Conservation (phyloP, 64 coral and sea anemone genomes). For the Montipora foliosa region DNA sequence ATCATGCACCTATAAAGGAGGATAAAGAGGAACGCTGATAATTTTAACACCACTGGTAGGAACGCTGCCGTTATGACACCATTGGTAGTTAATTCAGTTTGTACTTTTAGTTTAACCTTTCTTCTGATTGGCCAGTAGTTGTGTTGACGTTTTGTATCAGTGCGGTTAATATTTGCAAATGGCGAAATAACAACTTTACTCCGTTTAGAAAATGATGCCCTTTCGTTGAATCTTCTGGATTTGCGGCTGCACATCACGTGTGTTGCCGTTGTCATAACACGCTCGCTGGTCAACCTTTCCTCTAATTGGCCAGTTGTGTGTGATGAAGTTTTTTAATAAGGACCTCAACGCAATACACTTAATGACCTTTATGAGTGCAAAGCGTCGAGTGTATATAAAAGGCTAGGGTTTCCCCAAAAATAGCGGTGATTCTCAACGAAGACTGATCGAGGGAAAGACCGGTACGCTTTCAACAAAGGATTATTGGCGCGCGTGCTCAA, state of each 20-base stretch:
- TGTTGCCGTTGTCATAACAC: not conserved
- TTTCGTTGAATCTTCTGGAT: not conserved
- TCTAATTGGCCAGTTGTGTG: conserved; percentile 20
- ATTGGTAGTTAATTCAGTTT: no score
- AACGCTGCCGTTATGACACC: no score
- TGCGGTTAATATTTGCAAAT: not conserved
- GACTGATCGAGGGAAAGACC: not conserved
- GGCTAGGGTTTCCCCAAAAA: conserved; percentile 68
- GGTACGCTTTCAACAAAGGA: not conserved
- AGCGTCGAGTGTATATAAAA: conserved; percentile 12
- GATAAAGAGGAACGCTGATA: no score
- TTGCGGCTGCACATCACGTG: not conserved
- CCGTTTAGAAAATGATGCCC: not conserved
- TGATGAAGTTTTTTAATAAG: no score
- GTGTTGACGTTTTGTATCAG: no score
- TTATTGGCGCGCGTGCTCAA: not conserved
- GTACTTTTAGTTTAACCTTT: no score
- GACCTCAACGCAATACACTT: not conserved
- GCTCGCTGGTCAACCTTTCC: not conserved
- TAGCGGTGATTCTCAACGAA: conserved; percentile 43
- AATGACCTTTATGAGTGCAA: not conserved
- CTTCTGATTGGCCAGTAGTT: no score
- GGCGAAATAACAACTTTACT: not conserved
- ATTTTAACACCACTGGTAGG: no score
- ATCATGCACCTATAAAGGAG: no score